phyloP scores from a whole-genome alignment of 2,888 invertebrate species.

The Lacanobia wlatinum region DNA sequence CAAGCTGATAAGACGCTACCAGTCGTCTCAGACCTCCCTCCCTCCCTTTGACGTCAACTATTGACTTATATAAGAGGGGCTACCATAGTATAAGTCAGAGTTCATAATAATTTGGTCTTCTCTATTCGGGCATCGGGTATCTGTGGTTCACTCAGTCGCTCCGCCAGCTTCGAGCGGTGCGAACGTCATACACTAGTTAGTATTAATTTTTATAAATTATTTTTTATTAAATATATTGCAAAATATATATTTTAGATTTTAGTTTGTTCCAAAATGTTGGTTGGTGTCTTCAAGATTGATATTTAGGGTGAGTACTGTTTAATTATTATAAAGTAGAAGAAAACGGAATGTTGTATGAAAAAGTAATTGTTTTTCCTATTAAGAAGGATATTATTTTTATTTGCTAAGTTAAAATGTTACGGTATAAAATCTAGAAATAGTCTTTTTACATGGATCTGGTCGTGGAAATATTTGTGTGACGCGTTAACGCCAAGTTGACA shows the following conservation, averaged over 20 bases:
- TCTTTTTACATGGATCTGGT: neutral
- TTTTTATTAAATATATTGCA: conserved; percentile 50
- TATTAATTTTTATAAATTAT: conserved; percentile 49
- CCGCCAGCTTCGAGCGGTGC: conserved; percentile 65
- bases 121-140: conserved; percentile 69
- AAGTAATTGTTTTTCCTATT: neutral
- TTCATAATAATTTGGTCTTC: conserved; percentile 75
- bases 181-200: conserved; percentile 65
- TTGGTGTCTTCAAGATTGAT: conserved; percentile 66
- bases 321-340: neutral
- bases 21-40: conserved; percentile 69
- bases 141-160: conserved; percentile 75
- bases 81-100: conserved; percentile 71
- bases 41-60: conserved; percentile 65
- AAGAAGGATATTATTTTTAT: neutral
- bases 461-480: neutral
- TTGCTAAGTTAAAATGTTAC: neutral
- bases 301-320: conserved; percentile 79
- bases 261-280: conserved; percentile 64
- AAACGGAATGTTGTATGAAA: neutral
- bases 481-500: neutral
- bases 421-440: neutral
- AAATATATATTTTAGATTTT: conserved; percentile 51
- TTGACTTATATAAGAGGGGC: conserved; percentile 72
- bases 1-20: conserved; percentile 76